Conservation (phyloP, 2,888 invertebrate genomes). For the Lochmaea crataegi region DNA sequence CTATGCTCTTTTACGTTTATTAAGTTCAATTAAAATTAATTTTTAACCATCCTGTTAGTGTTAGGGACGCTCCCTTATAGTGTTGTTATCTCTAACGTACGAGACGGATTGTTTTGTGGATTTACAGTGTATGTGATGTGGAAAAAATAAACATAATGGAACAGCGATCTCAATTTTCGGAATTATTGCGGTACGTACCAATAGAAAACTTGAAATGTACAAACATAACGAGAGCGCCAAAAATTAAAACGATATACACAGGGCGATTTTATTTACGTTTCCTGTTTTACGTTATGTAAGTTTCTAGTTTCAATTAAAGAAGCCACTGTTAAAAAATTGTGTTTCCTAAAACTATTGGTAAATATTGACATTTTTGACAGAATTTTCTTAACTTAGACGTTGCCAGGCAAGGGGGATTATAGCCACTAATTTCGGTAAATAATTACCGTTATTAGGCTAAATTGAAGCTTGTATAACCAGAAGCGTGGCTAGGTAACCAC, state of each 20-base stretch:
- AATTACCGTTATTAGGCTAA: too few relatives aligned
- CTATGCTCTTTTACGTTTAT: constrained; percentile 51
- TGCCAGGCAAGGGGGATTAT: too few relatives aligned
- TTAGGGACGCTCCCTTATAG: constrained; percentile 47
- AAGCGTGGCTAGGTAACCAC: too few relatives aligned
- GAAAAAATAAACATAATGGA: constrained; percentile 44
- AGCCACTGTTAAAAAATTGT: background rate
- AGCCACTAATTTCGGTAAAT: too few relatives aligned
- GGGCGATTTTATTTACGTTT: background rate
- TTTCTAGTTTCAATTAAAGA: too few relatives aligned
- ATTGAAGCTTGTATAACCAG: too few relatives aligned
- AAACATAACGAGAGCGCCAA: background rate
- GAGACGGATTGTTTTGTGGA: constrained; percentile 34
- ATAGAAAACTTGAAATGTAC: constrained; percentile 16
- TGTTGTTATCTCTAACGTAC: constrained; percentile 10
- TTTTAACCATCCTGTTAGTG: constrained; percentile 64
- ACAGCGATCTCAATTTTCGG: constrained; percentile 57
- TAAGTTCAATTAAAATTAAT: constrained; percentile 64
- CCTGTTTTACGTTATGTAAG: background rate
- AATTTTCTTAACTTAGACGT: too few relatives aligned
- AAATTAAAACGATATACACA: background rate
- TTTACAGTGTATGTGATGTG: constrained; percentile 33
- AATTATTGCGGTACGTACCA: constrained; percentile 56
- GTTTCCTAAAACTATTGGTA: background rate
- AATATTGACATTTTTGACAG: background rate